Evolutionary conservation across 2,888 invertebrate species (phyloP), one percentile per base, ranked within the genome.

Genomic region (Lutraria lutraria): DNA sequence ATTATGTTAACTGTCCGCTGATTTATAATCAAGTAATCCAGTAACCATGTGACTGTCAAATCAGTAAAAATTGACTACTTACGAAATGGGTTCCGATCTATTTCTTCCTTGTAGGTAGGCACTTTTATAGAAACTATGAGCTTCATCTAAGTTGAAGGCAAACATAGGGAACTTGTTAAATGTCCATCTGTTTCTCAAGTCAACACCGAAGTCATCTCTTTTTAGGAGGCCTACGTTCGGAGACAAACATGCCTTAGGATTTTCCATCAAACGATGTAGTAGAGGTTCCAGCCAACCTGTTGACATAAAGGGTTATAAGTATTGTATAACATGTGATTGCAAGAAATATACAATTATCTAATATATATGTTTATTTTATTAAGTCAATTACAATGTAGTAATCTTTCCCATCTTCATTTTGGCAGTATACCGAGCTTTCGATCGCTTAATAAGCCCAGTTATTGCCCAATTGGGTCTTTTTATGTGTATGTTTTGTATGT

Each of bases 201-300:
- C 86, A 1, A 88, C 88, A 19, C 84, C 68, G 15, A 89, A 87
- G 6, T 29, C 79, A 29, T 89, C 60, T 21, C 63, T 85, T 76
- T 87, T 87, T 0, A 89, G 72, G 2, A 68, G n/a, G 31, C 87
- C 89, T 16, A 87, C 83, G 25, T 82, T 87, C 19, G 89, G 87
- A n/a, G 84, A 87, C n/a, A 87, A 43, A 43, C 87, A 63, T 4
- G 81, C 89, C 79, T 85, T 87, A 2, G 87, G 76, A 15, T 87
- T 81, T 34, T 85, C 76, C n/a, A 60, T 54, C 8, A 89, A 60
- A 19, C 87, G 87, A n/a, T 82, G 25, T 15, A 89, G 52, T 15
- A 89, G 53, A 19, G 89, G 89, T 43, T 87, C 89, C 31, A 89
- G 25, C 89, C 89, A 89, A 19, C 87, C 89, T 87, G 85, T 16